Evolutionary conservation across 37 sponge, comb jelly and placozoan species (phyloP), one percentile per base, ranked within the genome.

Genomic region (Spongilla lacustris): DNA sequence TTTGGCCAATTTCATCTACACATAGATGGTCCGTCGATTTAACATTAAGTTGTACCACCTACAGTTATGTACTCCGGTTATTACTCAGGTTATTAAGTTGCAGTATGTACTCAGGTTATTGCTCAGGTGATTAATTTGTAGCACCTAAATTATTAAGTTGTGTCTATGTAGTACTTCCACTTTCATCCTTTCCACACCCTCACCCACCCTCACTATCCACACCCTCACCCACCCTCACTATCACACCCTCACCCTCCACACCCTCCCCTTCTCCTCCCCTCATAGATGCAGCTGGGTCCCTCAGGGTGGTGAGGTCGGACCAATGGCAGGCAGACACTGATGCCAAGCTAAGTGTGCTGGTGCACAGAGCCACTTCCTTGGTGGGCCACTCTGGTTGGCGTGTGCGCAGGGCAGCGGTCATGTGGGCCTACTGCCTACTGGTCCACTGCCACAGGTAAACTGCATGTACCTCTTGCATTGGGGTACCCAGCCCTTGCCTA

Each of bases 331-430:
- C 24, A 25, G 84, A 83, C 11, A 89, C 93, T 49, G 79, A 41
- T 31, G 17, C 14, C 28, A 83, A 83, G 38, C 68, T 93, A 30
- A 27, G 69, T 19, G 21, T 85, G 22, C 67, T 93, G 31, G 77
- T 85, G 36, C 68, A 66, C 25, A 78, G 69, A 25, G 31, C 32
- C 24, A 68, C 48, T 2, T 35, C 32, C 2, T 75, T 88, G 49
- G 86, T 85, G 29, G 67, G 80, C 11, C 80, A 74, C 36, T 70
- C 85, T 49, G 74, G 78, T 24, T 92, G 93, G 93, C 81, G 81
- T 35, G 79, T 79, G 23, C 85, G 90, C n/a, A 69, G 83, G 78
- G 79, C 49, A 26, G 8, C 87, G 36, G 92, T 87, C 67, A 67
- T 66, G 12, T 83, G 83, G 79, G 78, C 84, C 19, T 84, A 91